These are phyloP conservation scores for Rhagophthalmus giganteus DNA, from an alignment of 2,888 invertebrate genomes.

Conservation along the genomic window DNA sequence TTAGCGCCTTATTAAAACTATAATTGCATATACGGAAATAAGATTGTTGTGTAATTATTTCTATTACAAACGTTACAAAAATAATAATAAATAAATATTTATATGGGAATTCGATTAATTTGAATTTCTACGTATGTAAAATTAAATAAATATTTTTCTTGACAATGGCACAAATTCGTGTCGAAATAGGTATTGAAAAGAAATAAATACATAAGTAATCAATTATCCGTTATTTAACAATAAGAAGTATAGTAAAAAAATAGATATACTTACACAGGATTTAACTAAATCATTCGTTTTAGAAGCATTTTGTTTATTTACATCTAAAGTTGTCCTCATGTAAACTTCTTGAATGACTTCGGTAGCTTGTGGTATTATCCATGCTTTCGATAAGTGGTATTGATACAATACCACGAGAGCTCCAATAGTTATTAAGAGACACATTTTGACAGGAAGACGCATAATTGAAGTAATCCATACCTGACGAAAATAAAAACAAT, in stretches of 20 bases:
- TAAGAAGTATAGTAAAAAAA: too few species aligned
- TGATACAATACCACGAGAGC: slow-evolving; percentile 14
- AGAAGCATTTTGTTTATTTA: neutral
- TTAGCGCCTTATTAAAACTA: too few species aligned
- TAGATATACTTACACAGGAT: neutral
- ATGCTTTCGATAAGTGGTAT: slow-evolving; percentile 10
- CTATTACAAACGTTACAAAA: too few species aligned
- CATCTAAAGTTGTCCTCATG: slow-evolving; percentile 1
- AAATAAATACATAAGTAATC: too few species aligned
- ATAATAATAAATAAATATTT: too few species aligned
- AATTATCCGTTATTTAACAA: too few species aligned
- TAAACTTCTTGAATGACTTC: slow-evolving; percentile 10
- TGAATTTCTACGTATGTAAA: too few species aligned
- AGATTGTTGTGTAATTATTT: neutral
- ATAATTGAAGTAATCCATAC: slow-evolving; percentile 17
- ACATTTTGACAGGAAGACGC: slow-evolving; percentile 17
- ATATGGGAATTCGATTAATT: too few species aligned
- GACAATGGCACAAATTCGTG: too few species aligned
- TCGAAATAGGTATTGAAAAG: too few species aligned
- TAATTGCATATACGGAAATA: neutral
- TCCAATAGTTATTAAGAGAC: slow-evolving; percentile 10
- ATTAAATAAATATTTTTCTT: too few species aligned
- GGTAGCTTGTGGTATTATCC: slow-evolving; percentile 6
- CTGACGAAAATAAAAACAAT: slow-evolving; percentile 1
- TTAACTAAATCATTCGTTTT: neutral